Evolutionary conservation across 2,888 invertebrate genomes (phyloP).

Genomic region (Perdita meconis): DNA sequence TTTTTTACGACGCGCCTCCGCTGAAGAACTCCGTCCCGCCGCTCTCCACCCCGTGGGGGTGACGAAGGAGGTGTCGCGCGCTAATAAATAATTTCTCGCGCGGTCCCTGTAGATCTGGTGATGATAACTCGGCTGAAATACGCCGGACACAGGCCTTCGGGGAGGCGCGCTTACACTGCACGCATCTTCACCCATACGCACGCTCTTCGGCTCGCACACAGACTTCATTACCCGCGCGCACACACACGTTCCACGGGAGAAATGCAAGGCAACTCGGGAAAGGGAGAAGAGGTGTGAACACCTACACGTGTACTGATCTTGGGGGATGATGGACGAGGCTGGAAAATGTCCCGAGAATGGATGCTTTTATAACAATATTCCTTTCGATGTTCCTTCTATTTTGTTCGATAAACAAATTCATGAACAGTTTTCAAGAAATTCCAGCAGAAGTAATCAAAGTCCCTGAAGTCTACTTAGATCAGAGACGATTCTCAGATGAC

Average conservation of each 20-base stretch:
- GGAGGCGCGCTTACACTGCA: constrained; percentile 65
- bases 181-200: constrained; percentile 45
- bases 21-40: constrained; percentile 71
- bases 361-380: too few species aligned
- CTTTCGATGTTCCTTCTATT: too few species aligned
- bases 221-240: background rate
- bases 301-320: constrained; percentile 31
- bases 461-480: too few species aligned
- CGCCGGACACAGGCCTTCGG: constrained; percentile 76
- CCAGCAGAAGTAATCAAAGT: too few species aligned
- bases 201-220: background rate
- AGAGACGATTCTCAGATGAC: too few species aligned
- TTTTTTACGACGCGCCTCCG: constrained; percentile 79
- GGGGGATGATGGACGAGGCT: constrained; percentile 47
- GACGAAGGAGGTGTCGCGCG: constrained; percentile 81
- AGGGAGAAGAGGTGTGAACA: constrained; percentile 44
- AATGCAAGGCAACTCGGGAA: constrained; percentile 35
- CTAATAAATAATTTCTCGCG: constrained; percentile 84
- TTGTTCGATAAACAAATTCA: too few species aligned
- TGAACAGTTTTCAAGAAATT: too few species aligned
- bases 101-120: constrained; percentile 83
- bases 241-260: background rate
- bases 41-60: constrained; percentile 57
- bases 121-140: constrained; percentile 84
- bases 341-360: too few species aligned